These are phyloP conservation scores for Ancistrus triradiatus DNA, from an alignment of 2,113 vertebrate species.

Conservation along the genomic window DNA sequence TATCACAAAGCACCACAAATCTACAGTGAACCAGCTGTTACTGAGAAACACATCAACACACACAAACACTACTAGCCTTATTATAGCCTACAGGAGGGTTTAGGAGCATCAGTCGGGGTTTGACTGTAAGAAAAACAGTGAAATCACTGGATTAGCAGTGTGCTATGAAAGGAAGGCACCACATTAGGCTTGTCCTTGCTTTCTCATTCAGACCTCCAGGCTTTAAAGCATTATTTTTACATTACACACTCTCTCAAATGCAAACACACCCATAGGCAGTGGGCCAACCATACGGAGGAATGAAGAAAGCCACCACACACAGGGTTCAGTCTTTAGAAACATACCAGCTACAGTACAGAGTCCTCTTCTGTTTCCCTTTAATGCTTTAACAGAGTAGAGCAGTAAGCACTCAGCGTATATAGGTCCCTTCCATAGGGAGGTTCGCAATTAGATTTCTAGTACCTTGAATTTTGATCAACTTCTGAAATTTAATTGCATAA, in stretches of 20 bases:
- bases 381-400: background rate
- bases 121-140: too few relatives aligned
- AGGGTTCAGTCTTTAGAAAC: background rate
- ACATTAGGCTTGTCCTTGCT: constrained; percentile 9
- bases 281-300: background rate
- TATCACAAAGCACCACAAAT: background rate
- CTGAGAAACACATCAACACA: background rate
- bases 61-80: background rate
- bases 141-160: background rate
- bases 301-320: background rate
- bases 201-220: constrained; percentile 7
- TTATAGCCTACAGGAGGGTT: background rate
- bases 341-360: background rate
- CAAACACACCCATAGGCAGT: constrained; percentile 13
- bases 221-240: background rate
- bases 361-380: background rate
- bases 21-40: background rate
- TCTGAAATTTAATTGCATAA: too few relatives aligned
- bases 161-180: background rate
- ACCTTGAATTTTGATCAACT: too few relatives aligned
- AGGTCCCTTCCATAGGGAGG: background rate
- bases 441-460: too few relatives aligned
- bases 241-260: constrained; percentile 37
- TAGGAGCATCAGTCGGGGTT: background rate
- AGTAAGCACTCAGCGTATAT: background rate